phyloP scores from a whole-genome alignment of 2,113 vertebrate species.

The Desmodus rotundus region DNA sequence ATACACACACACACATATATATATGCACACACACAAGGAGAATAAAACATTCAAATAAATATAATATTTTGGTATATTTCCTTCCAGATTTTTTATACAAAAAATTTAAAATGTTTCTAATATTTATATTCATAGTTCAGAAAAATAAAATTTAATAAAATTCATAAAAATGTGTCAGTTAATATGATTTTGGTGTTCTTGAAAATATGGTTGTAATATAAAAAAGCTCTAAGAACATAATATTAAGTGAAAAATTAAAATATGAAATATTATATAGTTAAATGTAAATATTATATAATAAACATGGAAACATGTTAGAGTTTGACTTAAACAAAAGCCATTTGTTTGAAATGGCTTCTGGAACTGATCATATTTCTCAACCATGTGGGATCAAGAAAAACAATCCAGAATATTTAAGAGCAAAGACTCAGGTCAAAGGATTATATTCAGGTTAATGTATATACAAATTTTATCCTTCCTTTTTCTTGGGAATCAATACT shows the following conservation, averaged over 20 bases:
- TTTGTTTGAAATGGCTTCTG: neutral
- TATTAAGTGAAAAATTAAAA: neutral
- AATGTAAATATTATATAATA: neutral
- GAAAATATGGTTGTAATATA: neutral
- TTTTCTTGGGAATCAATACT: neutral
- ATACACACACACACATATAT: no score
- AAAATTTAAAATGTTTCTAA: neutral
- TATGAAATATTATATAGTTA: neutral
- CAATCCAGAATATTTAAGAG: neutral
- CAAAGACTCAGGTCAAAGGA: neutral
- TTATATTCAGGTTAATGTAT: neutral
- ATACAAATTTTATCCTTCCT: neutral
- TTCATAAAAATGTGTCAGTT: neutral
- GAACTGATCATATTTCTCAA: neutral
- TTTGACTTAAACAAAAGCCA: neutral
- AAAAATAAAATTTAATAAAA: neutral
- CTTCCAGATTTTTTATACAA: neutral
- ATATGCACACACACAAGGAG: neutral
- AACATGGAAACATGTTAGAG: neutral
- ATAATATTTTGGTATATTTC: neutral
- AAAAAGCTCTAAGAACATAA: neutral
- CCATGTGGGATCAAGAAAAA: neutral
- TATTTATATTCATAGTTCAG: neutral
- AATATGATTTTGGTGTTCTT: neutral
- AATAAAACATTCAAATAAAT: neutral